Percentiles rank a stretch among this genome's conserved stretches.
These are phyloP conservation scores for Chloroceryle amazona DNA, from an alignment of 2,797 vertebrate genomes.

Conservation along the genomic window DNA sequence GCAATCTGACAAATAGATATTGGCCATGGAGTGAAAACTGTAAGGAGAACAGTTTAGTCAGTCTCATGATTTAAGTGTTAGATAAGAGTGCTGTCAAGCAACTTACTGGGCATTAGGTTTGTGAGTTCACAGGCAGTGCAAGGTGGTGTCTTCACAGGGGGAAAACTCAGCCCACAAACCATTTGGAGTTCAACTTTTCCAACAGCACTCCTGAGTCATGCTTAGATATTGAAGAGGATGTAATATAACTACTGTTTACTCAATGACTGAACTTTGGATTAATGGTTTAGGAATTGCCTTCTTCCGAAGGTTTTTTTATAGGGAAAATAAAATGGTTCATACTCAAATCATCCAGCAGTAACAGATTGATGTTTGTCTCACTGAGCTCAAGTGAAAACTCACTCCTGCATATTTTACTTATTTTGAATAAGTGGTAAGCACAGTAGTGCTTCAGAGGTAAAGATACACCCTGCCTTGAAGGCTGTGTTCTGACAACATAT, in stretches of 20 bases:
- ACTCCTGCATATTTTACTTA: not conserved
- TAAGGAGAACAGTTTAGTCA: not conserved
- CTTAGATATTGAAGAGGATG: not conserved
- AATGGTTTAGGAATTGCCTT: not conserved
- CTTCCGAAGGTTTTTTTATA: not conserved
- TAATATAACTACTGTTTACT: not conserved
- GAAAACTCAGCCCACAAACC: not conserved
- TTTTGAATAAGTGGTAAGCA: not conserved
- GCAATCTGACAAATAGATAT: not conserved
- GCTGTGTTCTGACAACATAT: not conserved
- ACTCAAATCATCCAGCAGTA: not conserved
- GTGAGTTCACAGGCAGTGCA: not conserved
- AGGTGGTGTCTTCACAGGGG: not conserved
- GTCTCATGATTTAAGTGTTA: not conserved
- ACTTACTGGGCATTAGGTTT: not conserved
- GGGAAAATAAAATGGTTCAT: not conserved
- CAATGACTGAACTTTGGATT: not conserved
- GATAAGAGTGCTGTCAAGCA: not conserved
- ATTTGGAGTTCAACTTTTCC: not conserved
- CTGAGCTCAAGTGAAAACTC: not conserved
- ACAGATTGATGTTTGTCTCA: not conserved
- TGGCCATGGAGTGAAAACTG: not conserved
- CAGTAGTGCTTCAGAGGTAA: not conserved
- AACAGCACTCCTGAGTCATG: not conserved
- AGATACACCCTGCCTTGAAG: not conserved